Percentiles rank a stretch among this genome's conserved stretches.
Conservation (phyloP, 2,113 vertebrate genomes). For the Actenoides hombroni region DNA sequence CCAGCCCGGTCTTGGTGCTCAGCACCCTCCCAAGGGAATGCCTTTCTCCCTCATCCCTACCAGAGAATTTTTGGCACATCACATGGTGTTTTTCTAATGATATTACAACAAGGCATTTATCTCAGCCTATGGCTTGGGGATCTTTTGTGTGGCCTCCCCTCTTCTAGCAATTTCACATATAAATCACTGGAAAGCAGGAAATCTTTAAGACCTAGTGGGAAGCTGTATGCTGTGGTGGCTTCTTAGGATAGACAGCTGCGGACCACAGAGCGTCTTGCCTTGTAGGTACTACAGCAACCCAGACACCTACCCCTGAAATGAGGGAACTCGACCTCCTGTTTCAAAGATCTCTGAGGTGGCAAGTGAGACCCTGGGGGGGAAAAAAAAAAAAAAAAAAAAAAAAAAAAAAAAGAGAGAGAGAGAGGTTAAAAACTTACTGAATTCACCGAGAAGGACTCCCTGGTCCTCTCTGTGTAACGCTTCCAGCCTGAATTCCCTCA, state of each 20-base stretch:
- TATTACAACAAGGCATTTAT: not conserved
- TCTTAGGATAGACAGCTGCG: not conserved
- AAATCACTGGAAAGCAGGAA: constrained; percentile 20
- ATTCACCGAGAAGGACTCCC: not conserved
- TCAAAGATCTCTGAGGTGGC: not conserved
- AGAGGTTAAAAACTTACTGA: not conserved
- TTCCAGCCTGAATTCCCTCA: constrained; percentile 4
- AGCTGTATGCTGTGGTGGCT: not conserved
- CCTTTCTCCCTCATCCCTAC: not conserved
- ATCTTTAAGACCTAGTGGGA: not conserved
- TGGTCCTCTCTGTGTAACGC: not conserved
- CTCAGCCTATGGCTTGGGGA: not conserved
- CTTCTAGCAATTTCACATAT: constrained; percentile 12
- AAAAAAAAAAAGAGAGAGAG: not conserved
- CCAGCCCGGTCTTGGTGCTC: not conserved
- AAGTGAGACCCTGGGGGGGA: not conserved
- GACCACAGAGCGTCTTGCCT: not conserved
- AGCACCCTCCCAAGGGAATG: not conserved
- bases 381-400: not conserved
- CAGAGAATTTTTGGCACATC: not conserved
- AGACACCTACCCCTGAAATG: not conserved
- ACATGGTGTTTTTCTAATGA: not conserved
- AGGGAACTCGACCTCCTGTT: not conserved
- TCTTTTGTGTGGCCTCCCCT: not conserved
- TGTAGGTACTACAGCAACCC: not conserved